Evolutionary conservation across 2,797 vertebrate genomes (phyloP), one percentile per base, ranked within the genome.

Genomic region (Aphelocoma californica): DNA sequence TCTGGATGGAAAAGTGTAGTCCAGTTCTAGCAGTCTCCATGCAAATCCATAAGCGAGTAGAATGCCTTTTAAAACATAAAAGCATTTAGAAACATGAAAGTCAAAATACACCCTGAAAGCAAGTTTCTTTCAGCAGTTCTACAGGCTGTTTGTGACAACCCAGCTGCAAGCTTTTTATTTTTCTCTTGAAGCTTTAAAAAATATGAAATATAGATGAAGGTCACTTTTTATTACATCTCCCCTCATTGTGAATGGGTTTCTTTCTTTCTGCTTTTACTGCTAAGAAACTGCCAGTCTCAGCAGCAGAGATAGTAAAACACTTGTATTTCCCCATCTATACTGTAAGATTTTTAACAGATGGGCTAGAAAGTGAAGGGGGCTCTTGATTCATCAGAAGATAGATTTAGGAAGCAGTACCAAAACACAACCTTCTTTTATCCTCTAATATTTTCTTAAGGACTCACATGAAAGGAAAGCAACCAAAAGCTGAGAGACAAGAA

Each of bases 151-250:
- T 67, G 24, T 85, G 60, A 74, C 56, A 86, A 83, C 17, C 15
- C 31, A 84, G 51, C 48, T 65, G 28, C 26, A 85, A 78, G n/a
- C 3, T 79, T 72, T 80, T 70, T 25, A 21, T 79, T 86, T 61
- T 78, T 54, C 42, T 67, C 32, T 80, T 42, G 53, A 87, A 94
- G 78, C 53, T 89, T 95, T 81, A 73, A 66, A 86, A 70, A 88
- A 93, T 88, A 88, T 60, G 53, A 95, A 95, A 86, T 64, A 86
- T 14, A 64, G 71, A 60, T 82, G 45, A 90, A 94, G 88, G 88
- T 71, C 58, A 73, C 26, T 75, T 77, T 92, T 94, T 93, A 84
- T 80, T 77, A 56, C 36, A 45, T 47, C 62, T 71, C 56, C 57
- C 32, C 28, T 85, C 47, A n/a, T 62, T 92, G 45, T 57, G 38